These are phyloP conservation scores for Bubalus kerabau DNA, from an alignment of 2,113 vertebrate species.

Conservation along the genomic window DNA sequence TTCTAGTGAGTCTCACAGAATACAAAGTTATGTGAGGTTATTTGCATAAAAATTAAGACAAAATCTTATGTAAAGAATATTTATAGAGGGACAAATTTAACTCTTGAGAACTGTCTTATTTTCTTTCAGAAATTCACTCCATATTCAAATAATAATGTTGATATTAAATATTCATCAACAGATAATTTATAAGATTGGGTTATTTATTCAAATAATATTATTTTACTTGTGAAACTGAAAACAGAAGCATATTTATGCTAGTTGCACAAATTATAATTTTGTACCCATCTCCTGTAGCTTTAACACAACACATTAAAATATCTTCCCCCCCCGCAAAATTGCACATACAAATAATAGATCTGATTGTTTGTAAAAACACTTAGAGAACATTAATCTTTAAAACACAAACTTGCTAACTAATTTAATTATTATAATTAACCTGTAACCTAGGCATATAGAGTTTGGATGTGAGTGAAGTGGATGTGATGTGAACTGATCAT, in stretches of 20 bases:
- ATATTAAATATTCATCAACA: neutral
- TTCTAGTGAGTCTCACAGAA: neutral
- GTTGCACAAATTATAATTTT: neutral
- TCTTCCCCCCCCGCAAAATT: conserved; percentile 35
- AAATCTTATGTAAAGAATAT: neutral
- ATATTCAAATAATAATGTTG: neutral
- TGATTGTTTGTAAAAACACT: conserved; percentile 49
- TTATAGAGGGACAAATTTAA: neutral
- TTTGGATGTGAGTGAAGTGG: conserved; percentile 23
- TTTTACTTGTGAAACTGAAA: neutral
- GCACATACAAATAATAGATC: conserved; percentile 18
- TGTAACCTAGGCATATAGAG: conserved; percentile 8
- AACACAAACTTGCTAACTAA: conserved; percentile 41
- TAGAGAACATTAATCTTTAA: conserved; percentile 44
- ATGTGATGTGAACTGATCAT: conserved; percentile 46
- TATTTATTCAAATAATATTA: neutral
- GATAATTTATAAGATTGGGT: neutral
- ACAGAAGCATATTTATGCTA: neutral
- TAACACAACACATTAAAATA: neutral
- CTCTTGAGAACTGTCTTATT: neutral
- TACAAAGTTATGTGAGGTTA: neutral
- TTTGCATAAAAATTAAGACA: neutral
- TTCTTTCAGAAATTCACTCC: neutral
- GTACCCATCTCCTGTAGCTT: neutral
- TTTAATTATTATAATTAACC: conserved; percentile 54